phyloP scores from a whole-genome alignment of 1,140 invertebrate genomes.

The Euwallacea similis region DNA sequence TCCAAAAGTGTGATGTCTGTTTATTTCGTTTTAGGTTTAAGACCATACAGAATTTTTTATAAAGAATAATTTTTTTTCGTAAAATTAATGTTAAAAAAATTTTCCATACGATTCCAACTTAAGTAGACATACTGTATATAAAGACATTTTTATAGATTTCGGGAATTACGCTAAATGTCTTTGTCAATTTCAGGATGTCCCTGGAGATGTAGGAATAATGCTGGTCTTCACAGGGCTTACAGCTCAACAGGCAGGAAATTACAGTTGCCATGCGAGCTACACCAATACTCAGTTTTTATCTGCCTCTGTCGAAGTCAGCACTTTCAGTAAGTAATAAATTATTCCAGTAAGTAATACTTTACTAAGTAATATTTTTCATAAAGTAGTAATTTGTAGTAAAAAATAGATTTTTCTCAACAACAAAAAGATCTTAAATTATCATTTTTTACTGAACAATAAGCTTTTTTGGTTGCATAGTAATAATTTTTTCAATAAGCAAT shows the following conservation, averaged over 20 bases:
- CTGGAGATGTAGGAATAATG: conserved; percentile 60
- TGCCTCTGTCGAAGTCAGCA: conserved; percentile 69
- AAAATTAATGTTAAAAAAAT: too few relatives aligned
- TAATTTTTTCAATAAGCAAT: neutral
- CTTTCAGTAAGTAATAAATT: conserved; percentile 66
- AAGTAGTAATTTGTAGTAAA: neutral
- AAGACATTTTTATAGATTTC: too few relatives aligned
- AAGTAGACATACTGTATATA: too few relatives aligned
- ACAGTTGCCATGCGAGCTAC: conserved; percentile 80
- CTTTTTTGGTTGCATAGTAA: neutral
- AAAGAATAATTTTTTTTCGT: too few relatives aligned
- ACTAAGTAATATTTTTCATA: neutral
- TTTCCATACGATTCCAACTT: too few relatives aligned
- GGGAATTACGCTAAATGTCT: too few relatives aligned
- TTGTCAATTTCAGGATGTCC: conserved; percentile 36
- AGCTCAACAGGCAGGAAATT: conserved; percentile 75
- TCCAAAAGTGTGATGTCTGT: too few relatives aligned
- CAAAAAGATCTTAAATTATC: too few relatives aligned
- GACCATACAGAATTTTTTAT: too few relatives aligned
- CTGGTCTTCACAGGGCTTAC: conserved; percentile 76
- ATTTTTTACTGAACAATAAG: neutral
- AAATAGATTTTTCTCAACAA: neutral
- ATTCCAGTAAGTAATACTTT: neutral
- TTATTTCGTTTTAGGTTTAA: too few relatives aligned
- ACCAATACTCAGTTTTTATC: conserved; percentile 66